Evolutionary conservation across 1,140 invertebrate species (phyloP).

Genomic region (Antheraea mylitta): DNA sequence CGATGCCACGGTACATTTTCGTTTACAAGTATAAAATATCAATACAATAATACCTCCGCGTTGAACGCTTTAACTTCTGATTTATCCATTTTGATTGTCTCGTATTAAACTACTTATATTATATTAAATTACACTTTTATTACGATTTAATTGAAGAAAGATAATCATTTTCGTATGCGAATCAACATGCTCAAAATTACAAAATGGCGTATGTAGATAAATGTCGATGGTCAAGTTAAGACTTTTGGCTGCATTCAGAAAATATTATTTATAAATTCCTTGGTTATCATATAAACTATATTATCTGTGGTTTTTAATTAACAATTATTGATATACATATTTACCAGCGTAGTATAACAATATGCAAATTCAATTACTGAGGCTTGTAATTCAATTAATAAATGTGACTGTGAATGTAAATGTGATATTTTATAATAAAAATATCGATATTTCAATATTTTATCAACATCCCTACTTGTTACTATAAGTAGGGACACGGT

Average conservation of each 20-base stretch:
- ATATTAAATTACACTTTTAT: slow-evolving; percentile 46
- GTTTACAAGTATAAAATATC: slow-evolving; percentile 20
- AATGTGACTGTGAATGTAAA: no score
- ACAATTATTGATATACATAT: no score
- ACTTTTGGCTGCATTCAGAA: background rate
- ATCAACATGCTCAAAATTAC: slow-evolving; percentile 73
- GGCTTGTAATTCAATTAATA: no score
- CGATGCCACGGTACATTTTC: slow-evolving; percentile 60
- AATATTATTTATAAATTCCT: no score
- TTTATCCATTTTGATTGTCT: slow-evolving; percentile 77
- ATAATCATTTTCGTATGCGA: slow-evolving; percentile 60
- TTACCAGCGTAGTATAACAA: no score
- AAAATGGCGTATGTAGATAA: slow-evolving; percentile 61
- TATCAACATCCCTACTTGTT: no score
- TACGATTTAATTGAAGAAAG: slow-evolving; percentile 46
- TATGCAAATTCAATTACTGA: no score
- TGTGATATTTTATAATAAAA: no score
- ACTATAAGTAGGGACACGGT: no score
- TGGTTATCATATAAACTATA: background rate
- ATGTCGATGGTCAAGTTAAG: slow-evolving; percentile 2
- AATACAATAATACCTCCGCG: slow-evolving; percentile 76
- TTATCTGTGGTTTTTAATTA: no score
- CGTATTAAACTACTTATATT: slow-evolving; percentile 37
- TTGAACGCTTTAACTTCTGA: slow-evolving; percentile 85
- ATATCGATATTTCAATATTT: no score